phyloP scores from a whole-genome alignment of 2,113 vertebrate genomes.

The Gopherus flavomarginatus region DNA sequence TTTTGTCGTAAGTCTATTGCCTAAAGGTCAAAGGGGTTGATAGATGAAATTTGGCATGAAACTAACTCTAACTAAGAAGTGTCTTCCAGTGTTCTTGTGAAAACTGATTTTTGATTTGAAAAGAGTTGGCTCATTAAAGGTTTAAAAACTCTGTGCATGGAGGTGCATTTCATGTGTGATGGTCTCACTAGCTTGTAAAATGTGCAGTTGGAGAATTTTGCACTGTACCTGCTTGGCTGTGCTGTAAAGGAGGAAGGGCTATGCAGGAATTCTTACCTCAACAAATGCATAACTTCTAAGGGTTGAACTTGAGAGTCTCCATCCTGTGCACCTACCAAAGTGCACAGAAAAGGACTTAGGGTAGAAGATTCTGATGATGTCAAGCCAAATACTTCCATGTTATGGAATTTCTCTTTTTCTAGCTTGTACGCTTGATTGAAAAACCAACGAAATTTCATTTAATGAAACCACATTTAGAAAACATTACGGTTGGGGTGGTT shows the following conservation, averaged over 20 bases:
- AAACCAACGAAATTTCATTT: neutral
- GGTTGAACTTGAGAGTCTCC: neutral
- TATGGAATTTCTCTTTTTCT: neutral
- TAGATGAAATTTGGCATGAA: neutral
- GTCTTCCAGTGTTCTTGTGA: neutral
- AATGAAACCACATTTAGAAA: neutral
- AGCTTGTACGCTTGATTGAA: neutral
- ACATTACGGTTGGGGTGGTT: fast-evolving
- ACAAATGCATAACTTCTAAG: neutral
- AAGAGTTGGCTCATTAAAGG: neutral
- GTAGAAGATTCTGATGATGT: neutral
- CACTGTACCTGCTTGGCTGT: neutral
- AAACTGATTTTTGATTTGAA: neutral
- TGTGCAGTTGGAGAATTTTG: neutral
- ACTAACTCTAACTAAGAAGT: slow-evolving; percentile 12
- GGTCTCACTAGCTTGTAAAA: neutral
- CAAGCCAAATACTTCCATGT: neutral
- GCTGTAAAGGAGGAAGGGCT: neutral
- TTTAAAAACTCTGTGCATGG: neutral
- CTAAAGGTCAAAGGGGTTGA: neutral
- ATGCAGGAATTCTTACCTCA: neutral
- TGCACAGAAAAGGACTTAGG: fast-evolving
- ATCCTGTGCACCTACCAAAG: neutral
- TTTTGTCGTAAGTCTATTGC: neutral
- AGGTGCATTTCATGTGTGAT: neutral